Percentiles rank a stretch among this genome's conserved stretches.
phyloP scores from a whole-genome alignment of 35 echinoderm and acorn worm genomes.

The Ophioderma brevispina region DNA sequence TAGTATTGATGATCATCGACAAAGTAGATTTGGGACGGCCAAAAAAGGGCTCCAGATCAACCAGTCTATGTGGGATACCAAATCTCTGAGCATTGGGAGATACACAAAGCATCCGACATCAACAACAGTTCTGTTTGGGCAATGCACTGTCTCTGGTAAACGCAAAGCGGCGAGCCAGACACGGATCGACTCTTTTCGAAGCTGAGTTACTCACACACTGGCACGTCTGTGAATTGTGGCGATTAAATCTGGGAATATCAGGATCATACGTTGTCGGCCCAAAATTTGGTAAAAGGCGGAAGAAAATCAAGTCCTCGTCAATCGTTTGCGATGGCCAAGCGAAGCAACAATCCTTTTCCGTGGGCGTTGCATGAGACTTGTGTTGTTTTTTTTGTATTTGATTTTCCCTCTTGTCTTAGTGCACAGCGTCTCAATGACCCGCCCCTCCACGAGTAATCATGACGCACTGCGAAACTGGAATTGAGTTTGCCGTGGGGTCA shows the following conservation, averaged over 20 bases:
- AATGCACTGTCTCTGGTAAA: conserved; percentile 37
- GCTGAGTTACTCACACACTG: conserved; percentile 14
- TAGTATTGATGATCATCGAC: conserved; percentile 22
- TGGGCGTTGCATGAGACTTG: not conserved
- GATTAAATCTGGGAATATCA: conserved; percentile 23
- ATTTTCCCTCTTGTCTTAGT: not conserved
- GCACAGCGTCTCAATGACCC: not conserved
- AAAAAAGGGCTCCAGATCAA: not conserved
- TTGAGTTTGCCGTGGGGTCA: not conserved
- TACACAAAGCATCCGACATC: not conserved
- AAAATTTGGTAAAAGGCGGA: conserved; percentile 27
- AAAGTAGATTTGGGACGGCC: not conserved
- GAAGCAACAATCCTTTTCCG: conserved; percentile 2
- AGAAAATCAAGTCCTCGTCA: conserved; percentile 19
- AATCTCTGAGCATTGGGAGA: not conserved
- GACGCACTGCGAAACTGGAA: conserved; percentile 16
- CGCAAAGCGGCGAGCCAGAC: conserved; percentile 23
- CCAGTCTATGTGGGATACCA: not conserved
- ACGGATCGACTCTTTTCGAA: conserved; percentile 23
- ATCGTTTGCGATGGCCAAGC: conserved; percentile 24
- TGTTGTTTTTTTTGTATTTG: not conserved
- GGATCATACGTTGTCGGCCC: conserved; percentile 24
- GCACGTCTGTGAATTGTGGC: conserved; percentile 25
- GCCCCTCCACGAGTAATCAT: too few species aligned
- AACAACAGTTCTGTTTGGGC: conserved; percentile 40